Conservation (phyloP, 2,888 invertebrate species). For the Eilema griseolum region DNA sequence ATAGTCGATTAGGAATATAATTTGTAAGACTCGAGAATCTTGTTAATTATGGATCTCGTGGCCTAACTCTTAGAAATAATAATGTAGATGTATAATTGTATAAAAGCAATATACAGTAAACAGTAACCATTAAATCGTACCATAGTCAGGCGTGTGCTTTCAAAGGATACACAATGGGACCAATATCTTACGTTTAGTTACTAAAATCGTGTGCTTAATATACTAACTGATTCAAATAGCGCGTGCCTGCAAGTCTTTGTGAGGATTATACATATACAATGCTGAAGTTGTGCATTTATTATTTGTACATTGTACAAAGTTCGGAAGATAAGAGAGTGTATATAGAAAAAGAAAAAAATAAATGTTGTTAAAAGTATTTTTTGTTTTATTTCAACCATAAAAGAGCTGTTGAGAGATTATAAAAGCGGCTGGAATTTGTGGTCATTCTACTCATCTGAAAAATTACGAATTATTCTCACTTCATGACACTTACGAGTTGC, state of each 20-base stretch:
- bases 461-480: too few relatives aligned
- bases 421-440: too few relatives aligned
- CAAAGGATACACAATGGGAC: constrained; percentile 74
- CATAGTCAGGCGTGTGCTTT: constrained; percentile 57
- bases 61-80: constrained; percentile 36
- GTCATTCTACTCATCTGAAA: too few relatives aligned
- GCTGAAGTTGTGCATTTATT: constrained; percentile 87
- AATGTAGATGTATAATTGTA: constrained; percentile 18
- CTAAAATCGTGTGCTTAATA: constrained; percentile 63
- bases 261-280: constrained; percentile 82
- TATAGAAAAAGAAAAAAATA: constrained; percentile 75
- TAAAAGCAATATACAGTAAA: constrained; percentile 30
- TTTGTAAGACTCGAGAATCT: constrained; percentile 35
- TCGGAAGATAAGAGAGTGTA: constrained; percentile 79
- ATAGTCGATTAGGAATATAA: constrained; percentile 32
- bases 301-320: constrained; percentile 84
- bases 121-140: constrained; percentile 21
- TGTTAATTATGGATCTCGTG: constrained; percentile 33
- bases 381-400: constrained; percentile 44
- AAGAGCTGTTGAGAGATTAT: too few relatives aligned
- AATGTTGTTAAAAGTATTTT: constrained; percentile 78
- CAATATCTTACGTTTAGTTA: constrained; percentile 66
- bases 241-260: constrained; percentile 71
- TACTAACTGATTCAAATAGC: constrained; percentile 61
- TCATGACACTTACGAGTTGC: too few relatives aligned